These are phyloP conservation scores for Macrocentrus cingulum DNA, from an alignment of 1,140 invertebrate species.

Conservation along the genomic window DNA sequence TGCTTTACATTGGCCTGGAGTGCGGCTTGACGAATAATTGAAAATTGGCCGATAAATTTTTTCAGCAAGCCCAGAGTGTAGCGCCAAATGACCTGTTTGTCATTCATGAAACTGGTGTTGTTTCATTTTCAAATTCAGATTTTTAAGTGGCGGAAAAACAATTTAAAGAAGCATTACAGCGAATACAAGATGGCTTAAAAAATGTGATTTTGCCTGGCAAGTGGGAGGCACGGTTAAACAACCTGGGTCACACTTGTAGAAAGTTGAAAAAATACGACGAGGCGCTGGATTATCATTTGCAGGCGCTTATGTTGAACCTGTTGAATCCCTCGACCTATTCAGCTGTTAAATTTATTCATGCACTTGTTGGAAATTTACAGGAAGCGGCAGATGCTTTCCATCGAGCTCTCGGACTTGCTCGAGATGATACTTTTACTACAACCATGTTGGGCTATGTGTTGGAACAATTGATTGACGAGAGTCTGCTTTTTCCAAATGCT, in stretches of 20 bases:
- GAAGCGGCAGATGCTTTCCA: slow-evolving; percentile 90
- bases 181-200: slow-evolving; percentile 60
- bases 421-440: slow-evolving; percentile 90
- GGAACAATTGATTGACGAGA: slow-evolving; percentile 72
- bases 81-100: slow-evolving; percentile 91
- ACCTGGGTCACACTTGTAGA: slow-evolving; percentile 87
- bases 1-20: slow-evolving; percentile 93
- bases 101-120: slow-evolving; percentile 92
- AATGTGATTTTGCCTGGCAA: slow-evolving; percentile 59
- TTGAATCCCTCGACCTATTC: slow-evolving; percentile 82
- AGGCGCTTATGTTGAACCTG: slow-evolving; percentile 82
- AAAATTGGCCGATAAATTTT: slow-evolving; percentile 90
- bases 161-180: slow-evolving; percentile 73
- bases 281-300: slow-evolving; percentile 82
- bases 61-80: slow-evolving; percentile 79
- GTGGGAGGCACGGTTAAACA: slow-evolving; percentile 94
- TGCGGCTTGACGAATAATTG: slow-evolving; percentile 93
- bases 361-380: slow-evolving; percentile 73
- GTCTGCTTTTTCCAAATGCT: slow-evolving; percentile 57
- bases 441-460: slow-evolving; percentile 83
- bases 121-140: slow-evolving; percentile 84
- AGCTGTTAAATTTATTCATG: slow-evolving; percentile 83
- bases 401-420: slow-evolving; percentile 80
- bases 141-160: slow-evolving; percentile 74
- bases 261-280: slow-evolving; percentile 83